phyloP scores from a whole-genome alignment of 2,797 vertebrate species.

The Neomorphus geoffroyi region DNA sequence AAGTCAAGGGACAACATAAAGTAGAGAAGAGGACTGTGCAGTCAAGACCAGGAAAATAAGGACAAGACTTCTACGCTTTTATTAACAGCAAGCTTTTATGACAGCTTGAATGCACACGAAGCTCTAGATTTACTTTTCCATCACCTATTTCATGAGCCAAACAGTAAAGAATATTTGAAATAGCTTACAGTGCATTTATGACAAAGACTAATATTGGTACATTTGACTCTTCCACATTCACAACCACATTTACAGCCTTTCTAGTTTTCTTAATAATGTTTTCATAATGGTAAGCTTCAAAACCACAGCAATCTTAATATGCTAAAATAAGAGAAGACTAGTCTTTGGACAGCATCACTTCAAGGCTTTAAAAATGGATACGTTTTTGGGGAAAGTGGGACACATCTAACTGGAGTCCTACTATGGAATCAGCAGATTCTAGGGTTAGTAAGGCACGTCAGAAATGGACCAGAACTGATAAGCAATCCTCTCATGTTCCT shows the following conservation, averaged over 20 bases:
- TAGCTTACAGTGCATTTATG: not conserved
- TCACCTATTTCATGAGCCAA: not conserved
- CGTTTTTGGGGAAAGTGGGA: not conserved
- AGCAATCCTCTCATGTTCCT: not conserved
- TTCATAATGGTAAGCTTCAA: not conserved
- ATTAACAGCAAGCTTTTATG: not conserved
- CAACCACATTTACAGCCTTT: not conserved
- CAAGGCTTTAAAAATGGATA: not conserved
- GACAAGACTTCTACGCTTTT: not conserved
- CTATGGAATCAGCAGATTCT: not conserved
- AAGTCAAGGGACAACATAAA: not conserved
- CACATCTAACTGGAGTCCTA: not conserved
- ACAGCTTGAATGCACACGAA: not conserved
- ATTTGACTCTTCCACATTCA: not conserved
- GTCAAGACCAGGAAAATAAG: not conserved
- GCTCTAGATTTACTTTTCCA: not conserved
- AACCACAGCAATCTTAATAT: not conserved
- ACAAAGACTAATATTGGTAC: not conserved
- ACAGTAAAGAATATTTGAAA: not conserved
- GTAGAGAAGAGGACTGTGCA: accelerated
- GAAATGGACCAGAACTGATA: not conserved
- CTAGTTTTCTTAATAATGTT: not conserved
- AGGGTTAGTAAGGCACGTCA: not conserved
- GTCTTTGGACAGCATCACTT: not conserved
- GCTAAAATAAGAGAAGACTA: not conserved